These are phyloP conservation scores for Clytia hemisphaerica DNA, from an alignment of 30 jellyfish, hydroid and myxozoan species.

Conservation along the genomic window DNA sequence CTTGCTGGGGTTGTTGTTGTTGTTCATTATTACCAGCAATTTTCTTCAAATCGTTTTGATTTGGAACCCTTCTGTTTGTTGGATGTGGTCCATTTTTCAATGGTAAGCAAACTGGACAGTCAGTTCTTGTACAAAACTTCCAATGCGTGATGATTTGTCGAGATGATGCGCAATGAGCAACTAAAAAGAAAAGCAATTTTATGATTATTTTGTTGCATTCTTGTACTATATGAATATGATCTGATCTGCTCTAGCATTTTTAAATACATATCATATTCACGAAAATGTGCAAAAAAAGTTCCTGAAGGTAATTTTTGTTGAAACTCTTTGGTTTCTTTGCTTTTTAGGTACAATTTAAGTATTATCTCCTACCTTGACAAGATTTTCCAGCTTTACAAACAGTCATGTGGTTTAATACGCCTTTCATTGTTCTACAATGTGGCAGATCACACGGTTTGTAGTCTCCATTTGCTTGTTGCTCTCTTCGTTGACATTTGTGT, in stretches of 20 bases:
- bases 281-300: no score
- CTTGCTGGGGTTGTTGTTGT: constrained; percentile 43
- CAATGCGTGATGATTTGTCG: constrained; percentile 93
- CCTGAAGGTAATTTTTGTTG: no score
- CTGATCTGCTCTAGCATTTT: no score
- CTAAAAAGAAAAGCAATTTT: constrained; percentile 22
- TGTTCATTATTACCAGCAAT: no score
- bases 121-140: constrained; percentile 85
- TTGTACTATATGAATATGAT: no score
- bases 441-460: constrained; percentile 83
- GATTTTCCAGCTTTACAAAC: constrained; percentile 93
- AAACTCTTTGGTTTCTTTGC: no score
- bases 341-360: no score
- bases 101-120: constrained; percentile 96
- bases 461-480: constrained; percentile 92
- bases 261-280: no score
- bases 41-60: no score
- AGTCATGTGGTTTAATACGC: constrained; percentile 91
- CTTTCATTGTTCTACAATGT: constrained; percentile 95
- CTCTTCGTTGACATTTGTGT: constrained; percentile 93
- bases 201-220: no score
- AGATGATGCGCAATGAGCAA: constrained; percentile 98
- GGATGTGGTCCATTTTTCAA: constrained; percentile 78
- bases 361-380: constrained; percentile 49
- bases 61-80: constrained; percentile 43